Evolutionary conservation across 1,140 invertebrate genomes (phyloP).

Genomic region (Portunus trituberculatus): DNA sequence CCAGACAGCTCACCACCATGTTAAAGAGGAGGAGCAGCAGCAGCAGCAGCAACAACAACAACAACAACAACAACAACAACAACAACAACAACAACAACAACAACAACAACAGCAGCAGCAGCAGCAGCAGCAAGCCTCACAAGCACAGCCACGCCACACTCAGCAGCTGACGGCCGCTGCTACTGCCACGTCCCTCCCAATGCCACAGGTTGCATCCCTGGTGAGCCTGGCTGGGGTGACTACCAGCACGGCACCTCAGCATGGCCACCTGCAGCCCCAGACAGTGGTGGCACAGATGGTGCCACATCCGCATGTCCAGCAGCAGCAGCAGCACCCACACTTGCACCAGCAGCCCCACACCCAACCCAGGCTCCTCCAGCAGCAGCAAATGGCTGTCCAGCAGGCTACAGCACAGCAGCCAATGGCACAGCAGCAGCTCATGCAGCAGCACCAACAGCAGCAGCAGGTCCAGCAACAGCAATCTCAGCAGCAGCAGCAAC

Average conservation of each 20-base stretch:
- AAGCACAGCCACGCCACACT: constrained; percentile 26
- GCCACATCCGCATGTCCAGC: constrained; percentile 51
- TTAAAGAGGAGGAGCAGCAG: constrained; percentile 43
- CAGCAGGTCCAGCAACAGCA: constrained; percentile 58
- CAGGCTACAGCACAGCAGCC: constrained; percentile 47
- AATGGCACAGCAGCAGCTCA: constrained; percentile 58
- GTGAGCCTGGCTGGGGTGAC: constrained; percentile 54
- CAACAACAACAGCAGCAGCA: constrained; percentile 20
- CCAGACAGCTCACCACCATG: constrained; percentile 49
- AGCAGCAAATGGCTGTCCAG: constrained; percentile 36
- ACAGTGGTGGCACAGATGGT: constrained; percentile 52
- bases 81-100: background rate
- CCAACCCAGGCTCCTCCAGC: constrained; percentile 43
- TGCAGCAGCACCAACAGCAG: constrained; percentile 36
- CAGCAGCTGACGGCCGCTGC: constrained; percentile 5
- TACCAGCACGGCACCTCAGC: constrained; percentile 32
- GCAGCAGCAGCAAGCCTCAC: constrained; percentile 3
- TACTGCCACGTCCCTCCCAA: background rate
- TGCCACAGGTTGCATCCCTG: constrained; percentile 28
- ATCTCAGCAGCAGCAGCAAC: constrained; percentile 35
- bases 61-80: background rate
- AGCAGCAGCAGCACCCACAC: constrained; percentile 37
- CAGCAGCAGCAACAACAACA: constrained; percentile 29
- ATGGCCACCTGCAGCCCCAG: constrained; percentile 59
- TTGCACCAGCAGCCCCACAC: background rate